These are phyloP conservation scores for Dallia pectoralis DNA, from an alignment of 2,797 vertebrate species.

Conservation along the genomic window DNA sequence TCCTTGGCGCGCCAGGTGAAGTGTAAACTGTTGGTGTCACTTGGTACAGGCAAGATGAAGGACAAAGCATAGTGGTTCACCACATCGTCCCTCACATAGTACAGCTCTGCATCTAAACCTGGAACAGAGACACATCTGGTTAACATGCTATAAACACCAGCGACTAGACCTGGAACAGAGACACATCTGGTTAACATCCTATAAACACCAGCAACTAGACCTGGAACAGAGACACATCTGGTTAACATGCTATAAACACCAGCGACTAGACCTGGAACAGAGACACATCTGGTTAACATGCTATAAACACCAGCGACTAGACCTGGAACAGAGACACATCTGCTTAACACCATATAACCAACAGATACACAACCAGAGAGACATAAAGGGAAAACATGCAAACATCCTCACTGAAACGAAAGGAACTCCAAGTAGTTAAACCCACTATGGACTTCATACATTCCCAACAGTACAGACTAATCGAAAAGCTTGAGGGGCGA, in stretches of 20 bases:
- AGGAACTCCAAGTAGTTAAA: not conserved
- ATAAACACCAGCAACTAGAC: no score
- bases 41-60: slow-evolving; percentile 91
- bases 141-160: not conserved
- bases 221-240: no score
- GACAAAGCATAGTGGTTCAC: slow-evolving; percentile 94
- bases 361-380: no score
- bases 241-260: no score
- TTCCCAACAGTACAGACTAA: not conserved
- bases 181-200: not conserved
- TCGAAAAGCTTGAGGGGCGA: not conserved
- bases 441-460: not conserved
- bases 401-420: not conserved
- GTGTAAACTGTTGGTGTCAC: slow-evolving; percentile 92
- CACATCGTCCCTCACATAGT: slow-evolving; percentile 92
- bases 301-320: no score
- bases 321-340: slow-evolving; percentile 74
- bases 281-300: no score
- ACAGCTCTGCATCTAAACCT: slow-evolving; percentile 96
- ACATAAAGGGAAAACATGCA: no score
- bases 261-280: no score
- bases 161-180: not conserved
- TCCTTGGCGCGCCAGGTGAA: slow-evolving; percentile 94
- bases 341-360: slow-evolving; percentile 5
- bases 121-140: slow-evolving; percentile 35